phyloP scores from a whole-genome alignment of 2,113 vertebrate species.

The human region DNA sequence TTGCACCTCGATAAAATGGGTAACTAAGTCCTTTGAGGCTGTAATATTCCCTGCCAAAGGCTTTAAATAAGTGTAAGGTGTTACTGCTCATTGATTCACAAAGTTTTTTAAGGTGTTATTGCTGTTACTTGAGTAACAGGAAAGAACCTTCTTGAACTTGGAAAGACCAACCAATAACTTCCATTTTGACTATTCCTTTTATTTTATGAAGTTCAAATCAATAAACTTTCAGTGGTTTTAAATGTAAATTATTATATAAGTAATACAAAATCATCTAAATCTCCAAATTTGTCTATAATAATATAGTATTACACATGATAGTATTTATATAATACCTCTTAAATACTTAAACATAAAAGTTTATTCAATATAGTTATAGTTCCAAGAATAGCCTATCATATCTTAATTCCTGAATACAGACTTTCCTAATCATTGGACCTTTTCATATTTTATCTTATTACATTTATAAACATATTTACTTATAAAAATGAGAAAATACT shows the following conservation, averaged over 20 bases:
- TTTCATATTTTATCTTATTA: not conserved
- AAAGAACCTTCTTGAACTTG: not conserved
- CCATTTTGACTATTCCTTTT: not conserved
- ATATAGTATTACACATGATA: not conserved
- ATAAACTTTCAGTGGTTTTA: not conserved
- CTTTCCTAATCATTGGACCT: not conserved
- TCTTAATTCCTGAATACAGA: not conserved
- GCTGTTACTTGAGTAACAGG: not conserved
- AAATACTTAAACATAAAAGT: not conserved
- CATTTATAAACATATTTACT: not conserved
- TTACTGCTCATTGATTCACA: not conserved
- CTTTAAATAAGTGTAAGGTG: not conserved
- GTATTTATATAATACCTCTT: not conserved
- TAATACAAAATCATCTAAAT: not conserved
- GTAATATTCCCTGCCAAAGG: not conserved
- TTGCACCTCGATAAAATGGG: not conserved
- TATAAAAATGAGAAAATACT: not conserved
- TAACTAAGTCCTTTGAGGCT: not conserved
- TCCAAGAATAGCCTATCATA: not conserved
- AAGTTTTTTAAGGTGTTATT: not conserved
- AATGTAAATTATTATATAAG: not conserved
- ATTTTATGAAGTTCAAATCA: constrained; percentile 1
- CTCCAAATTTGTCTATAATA: not conserved
- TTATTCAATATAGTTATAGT: not conserved
- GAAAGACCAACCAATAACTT: not conserved